Base-by-base conservation (phyloP, 2,113 vertebrate species). In the Phalacrocorax carbo region DNA sequence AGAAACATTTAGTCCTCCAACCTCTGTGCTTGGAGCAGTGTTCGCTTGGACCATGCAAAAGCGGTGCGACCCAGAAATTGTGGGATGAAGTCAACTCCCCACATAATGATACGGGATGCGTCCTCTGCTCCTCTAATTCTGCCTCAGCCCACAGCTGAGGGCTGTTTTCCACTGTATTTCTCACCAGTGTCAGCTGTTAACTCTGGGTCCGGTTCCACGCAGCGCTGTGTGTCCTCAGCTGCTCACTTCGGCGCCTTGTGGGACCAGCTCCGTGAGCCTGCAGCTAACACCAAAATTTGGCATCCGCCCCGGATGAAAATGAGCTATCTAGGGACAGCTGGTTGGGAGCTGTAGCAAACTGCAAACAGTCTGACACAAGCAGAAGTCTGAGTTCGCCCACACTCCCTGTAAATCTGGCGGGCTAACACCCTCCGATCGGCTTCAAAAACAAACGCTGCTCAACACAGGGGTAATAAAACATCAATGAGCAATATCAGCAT, bases 311-410 rank as follows among this genome's bases (percentile, higher is more conserved):
- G 10, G 73, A 91, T 38, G 85, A 66, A 86, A 96, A 94, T 30
- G 82, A 94, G 94, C 92, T 23, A 27, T 75, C 38, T 12, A 86
- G 92, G 85, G 96, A 93, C 96, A 97, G 96, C 96, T 97, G 96
- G 51, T 5, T 34, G 94, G 82, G 90, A 93, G 79, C 9, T 52
- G 17, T 9, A 58, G 94, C 68, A 27, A 66, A 32, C 88, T 57
- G 88, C 92, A 58, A 92, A 69, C 92, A 69, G 92, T 78, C 90
- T 93, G 94, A 92, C 95, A 92, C 52, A 18, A 25, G 75, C 87
- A 95, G 62, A 49, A 81, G 86, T 21, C 5, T 22, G 17, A 25
- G 57, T 79, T 90, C 82, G 75, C 93, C 87, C 55, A 2, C 82
- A 49, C 36, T 60, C 48, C 61, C 44, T 30, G 70, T 6, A 36